Evolutionary conservation across 2,797 vertebrate genomes (phyloP).

Genomic region (Poeciliopsis paucimaculata): DNA sequence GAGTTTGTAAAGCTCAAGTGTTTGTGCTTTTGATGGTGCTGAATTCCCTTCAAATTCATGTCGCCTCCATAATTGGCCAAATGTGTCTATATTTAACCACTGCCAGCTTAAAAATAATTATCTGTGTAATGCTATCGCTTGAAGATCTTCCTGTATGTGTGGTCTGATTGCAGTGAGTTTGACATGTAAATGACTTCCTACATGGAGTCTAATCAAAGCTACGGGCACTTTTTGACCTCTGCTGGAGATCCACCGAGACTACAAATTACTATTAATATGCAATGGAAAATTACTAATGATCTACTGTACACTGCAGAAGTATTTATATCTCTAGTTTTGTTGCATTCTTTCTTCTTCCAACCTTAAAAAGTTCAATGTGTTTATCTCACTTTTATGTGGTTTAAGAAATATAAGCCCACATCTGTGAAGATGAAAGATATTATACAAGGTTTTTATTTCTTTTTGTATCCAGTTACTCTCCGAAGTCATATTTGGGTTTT

Average conservation of each 20-base stretch:
- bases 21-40: neutral
- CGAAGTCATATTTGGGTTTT: neutral
- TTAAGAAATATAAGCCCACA: neutral
- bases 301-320: neutral
- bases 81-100: conserved; percentile 4
- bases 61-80: neutral
- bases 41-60: conserved; percentile 3
- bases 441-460: neutral
- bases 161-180: conserved; percentile 31
- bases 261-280: conserved; percentile 28
- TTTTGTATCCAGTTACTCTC: neutral
- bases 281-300: conserved; percentile 16
- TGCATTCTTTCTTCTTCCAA: neutral
- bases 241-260: conserved; percentile 4
- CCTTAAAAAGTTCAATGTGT: neutral
- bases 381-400: neutral
- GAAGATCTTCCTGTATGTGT: neutral
- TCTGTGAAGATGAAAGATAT: neutral
- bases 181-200: conserved; percentile 17
- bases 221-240: conserved; percentile 27
- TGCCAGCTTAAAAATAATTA: conserved; percentile 19
- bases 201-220: conserved; percentile 15
- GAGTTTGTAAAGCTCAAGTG: conserved; percentile 6
- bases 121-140: conserved; percentile 8
- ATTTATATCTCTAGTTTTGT: neutral